Evolutionary conservation across 2,797 vertebrate genomes (phyloP), one percentile per base, ranked within the genome.

Genomic region (Lagodon rhomboides): DNA sequence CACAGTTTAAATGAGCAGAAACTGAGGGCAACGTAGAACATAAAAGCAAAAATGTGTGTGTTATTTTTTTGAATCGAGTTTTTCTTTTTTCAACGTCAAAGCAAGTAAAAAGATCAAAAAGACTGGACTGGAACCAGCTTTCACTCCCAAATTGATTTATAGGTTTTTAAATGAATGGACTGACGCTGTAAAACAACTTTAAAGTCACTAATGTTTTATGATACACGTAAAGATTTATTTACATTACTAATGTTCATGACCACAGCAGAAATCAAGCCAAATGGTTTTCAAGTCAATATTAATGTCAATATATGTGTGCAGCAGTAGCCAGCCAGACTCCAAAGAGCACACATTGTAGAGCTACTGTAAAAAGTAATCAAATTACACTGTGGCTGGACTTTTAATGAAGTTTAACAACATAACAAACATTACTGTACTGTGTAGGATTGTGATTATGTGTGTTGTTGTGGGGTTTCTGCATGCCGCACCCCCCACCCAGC

Each of bases 401-500:
- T 68, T 3, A 47, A 63, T 43, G 16, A 67, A 55, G 51, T n/a
- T 30, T 53, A 50, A 55, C 8, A 20, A 38, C 15, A n/a, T 77
- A 15, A 69, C 27, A 68, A 47, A 53, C 22, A 13, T 71, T 46
- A 58, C 59, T 73, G 54, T 60, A 67, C 17, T 74, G 76, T 77
- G 62, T 77, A 53, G 65, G n/a, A 64, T 51, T 61, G 59, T 77
- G 23, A 68, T 66, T 18, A 27, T 23, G 34, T 76, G 53, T 75
- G 79, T 75, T 83, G 59, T 71, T 80, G 61, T 84, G 72, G 80
- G 46, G 75, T 70, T 54, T 76, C 73, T 82, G 77, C 50, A 13
- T 22, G 50, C 44, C 18, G 18, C 9, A 64, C 58, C 5, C 50
- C 54, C 30, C 15, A 47, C 50, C 63, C 63, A 12, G 55, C 63